Evolutionary conservation across 2,888 invertebrate genomes (phyloP), one percentile per base, ranked within the genome.

Genomic region (Drosophila yooni): DNA sequence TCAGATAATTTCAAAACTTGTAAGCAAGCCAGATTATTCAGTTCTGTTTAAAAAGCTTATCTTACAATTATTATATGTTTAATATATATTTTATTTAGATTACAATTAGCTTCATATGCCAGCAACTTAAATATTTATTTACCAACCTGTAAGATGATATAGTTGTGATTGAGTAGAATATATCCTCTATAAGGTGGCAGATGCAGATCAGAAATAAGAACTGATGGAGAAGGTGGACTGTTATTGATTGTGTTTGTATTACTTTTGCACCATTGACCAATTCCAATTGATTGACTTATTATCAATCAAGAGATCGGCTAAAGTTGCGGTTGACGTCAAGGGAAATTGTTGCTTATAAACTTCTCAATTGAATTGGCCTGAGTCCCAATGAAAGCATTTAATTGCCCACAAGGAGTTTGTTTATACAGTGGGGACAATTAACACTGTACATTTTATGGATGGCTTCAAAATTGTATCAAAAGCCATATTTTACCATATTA

Each of bases 401-500:
- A 59, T 34, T 48, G 40, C 40, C 54, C 50, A 43, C 29, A 59
- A 46, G 65, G 74, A 66, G 66, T 58, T 74, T 33, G 51, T 53
- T 66, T 59, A 56, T 43, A 71, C 15, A 46, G 77, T 72, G 25
- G 15, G 40, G 46, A 18, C 65, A 61, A 74, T 74, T 79, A 70
- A 52, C 25, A 29, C 34, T 50, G 27, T 18, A 25, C 29, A 29
- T 59, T 81, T 73, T 65, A 74, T 73, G 18, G 54, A 34, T 50
- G 25, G 64, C 67, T 75, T 88, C 90, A 80, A 29, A 64, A 62
- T 59, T 66, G 58, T 78, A 90, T 85, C 90, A 81, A 36, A 58
- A 56, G 72, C 43, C 81, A 73, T 86, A 86, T 76, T 82, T 86
- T 90, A 74, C 51, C 74, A 70, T 8, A 72, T 83, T 70, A 72